A percentile compares a stretch with the other conserved stretches of the same genome.
Evolutionary conservation across 2,113 vertebrate species (phyloP).

Genomic region (Hemiprocne comata): DNA sequence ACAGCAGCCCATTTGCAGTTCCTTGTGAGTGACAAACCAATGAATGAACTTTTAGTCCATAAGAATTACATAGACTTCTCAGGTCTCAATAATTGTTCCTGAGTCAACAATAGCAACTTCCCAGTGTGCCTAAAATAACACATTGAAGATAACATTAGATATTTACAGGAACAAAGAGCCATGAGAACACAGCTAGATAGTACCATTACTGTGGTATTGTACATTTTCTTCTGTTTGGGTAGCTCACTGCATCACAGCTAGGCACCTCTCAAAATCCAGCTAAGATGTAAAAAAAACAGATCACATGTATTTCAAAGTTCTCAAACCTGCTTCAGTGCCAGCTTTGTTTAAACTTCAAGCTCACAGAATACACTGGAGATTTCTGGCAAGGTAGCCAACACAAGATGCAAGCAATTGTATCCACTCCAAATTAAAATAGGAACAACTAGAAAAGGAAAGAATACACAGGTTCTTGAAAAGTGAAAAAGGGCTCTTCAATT

Average conservation of each 20-base stretch:
- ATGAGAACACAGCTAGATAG: neutral
- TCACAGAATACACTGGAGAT: neutral
- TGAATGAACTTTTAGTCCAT: neutral
- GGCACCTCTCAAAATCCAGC: neutral
- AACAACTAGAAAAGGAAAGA: neutral
- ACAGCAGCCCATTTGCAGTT: neutral
- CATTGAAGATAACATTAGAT: neutral
- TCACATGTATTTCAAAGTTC: neutral
- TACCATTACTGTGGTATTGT: neutral
- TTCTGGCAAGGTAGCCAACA: neutral
- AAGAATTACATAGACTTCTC: neutral
- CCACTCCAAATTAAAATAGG: neutral
- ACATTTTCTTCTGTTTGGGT: neutral
- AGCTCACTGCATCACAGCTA: neutral
- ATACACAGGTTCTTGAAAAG: neutral
- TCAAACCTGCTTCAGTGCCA: neutral
- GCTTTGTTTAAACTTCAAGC: neutral
- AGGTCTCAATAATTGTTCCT: neutral
- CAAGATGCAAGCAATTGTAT: neutral
- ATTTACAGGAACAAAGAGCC: neutral
- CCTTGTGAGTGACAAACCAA: neutral
- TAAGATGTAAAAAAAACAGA: accelerated
- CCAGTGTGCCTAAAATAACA: neutral
- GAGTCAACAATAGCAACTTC: neutral
- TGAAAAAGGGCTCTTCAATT: neutral